Base-by-base conservation (phyloP, 2,113 vertebrate species). In the Hiodon tergisus region DNA sequence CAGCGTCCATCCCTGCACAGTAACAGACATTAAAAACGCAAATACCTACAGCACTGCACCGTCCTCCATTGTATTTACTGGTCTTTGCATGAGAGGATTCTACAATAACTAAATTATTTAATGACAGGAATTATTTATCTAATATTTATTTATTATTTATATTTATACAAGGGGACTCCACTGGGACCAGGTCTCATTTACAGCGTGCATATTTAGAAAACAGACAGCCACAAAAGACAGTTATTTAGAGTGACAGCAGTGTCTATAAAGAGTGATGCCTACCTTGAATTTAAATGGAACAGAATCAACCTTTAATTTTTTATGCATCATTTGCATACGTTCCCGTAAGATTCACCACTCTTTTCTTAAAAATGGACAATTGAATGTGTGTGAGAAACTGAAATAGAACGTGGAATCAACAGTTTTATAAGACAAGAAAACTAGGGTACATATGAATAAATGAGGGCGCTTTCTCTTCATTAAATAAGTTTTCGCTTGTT, bases 181-280 rank as follows among this genome's bases (percentile, higher is more conserved):
- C 77, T 81, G 91, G 89, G 90, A 92, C 87, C 89, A 90, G 87
- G 88, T 92, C 90, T 93, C 90, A 91, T 93, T 93, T 92, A 90
- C 90, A 91, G 87, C 31, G 69, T 83, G 87, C 86, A 85, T 90
- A 90, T 88, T 91, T 91, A 87, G 90, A 92, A 91, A 93, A 92
- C 89, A 91, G 88, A 85, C 87, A 87, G 87, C 84, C 83, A 77
- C 69, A 70, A 79, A 87, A 89, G 83, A 83, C 88, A 90, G 84
- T 91, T 85, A 92, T 91, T 88, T 88, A 88, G 89, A 89, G 87
- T 89, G 91, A 91, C 91, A 92, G 87, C 81, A 73, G 82, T 85
- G 85, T 87, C 89, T 90, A 89, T 75, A 82, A 83, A 87, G 88
- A 89, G 81, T 86, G 87, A 89, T 87, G 87, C 85, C 85, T 89